Percentiles rank a stretch among this genome's conserved stretches.
Evolutionary conservation across 2,113 vertebrate genomes (phyloP).

Genomic region (Drymodes brunneopygia): DNA sequence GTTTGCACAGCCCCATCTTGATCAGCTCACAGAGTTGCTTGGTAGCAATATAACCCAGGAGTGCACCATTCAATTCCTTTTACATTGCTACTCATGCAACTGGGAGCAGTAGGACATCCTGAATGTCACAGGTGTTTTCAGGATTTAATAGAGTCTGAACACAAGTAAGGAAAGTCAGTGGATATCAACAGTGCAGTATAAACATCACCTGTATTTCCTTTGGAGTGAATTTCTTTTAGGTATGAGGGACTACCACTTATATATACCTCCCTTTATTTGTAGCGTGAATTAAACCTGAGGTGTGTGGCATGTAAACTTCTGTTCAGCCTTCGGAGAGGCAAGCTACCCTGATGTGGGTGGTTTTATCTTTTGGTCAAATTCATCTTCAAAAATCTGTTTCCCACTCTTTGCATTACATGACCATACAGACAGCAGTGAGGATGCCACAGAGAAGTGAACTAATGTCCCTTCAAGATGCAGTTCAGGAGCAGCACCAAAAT

Average conservation of each 20-base stretch:
- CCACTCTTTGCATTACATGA: background rate
- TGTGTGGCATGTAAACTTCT: background rate
- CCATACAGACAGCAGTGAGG: background rate
- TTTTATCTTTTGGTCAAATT: background rate
- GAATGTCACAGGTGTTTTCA: background rate
- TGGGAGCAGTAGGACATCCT: background rate
- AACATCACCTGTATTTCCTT: background rate
- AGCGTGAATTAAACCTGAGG: background rate
- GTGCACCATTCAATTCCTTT: background rate
- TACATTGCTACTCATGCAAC: background rate
- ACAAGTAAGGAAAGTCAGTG: background rate
- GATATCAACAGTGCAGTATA: background rate
- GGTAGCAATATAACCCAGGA: background rate
- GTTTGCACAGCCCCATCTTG: background rate
- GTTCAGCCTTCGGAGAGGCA: background rate
- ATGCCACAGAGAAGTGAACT: background rate
- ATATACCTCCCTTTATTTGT: background rate
- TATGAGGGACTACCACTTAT: background rate
- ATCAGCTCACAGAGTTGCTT: background rate
- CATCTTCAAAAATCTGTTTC: background rate
- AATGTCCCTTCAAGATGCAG: background rate
- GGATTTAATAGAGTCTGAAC: background rate
- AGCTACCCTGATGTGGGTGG: fast-evolving
- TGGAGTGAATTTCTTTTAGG: background rate
- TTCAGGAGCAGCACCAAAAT: background rate